Evolutionary conservation across 1,140 invertebrate species (phyloP).

Genomic region (Anadara kagoshimensis): DNA sequence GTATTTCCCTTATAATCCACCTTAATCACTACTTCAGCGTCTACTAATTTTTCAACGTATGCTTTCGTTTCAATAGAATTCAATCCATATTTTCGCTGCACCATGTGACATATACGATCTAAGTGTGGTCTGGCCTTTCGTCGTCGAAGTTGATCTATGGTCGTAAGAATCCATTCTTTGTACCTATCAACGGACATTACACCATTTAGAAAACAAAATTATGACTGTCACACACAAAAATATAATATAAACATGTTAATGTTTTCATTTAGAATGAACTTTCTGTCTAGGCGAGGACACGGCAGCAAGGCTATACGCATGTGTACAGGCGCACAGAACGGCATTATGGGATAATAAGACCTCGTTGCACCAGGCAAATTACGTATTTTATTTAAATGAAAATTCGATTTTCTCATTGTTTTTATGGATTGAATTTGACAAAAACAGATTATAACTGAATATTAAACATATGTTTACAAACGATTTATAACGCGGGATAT

Average conservation of each 20-base stretch:
- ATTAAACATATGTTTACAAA: too few relatives aligned
- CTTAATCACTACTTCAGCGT: constrained; percentile 85
- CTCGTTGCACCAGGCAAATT: constrained; percentile 20
- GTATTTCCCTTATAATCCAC: constrained; percentile 91
- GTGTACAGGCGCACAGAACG: constrained; percentile 42
- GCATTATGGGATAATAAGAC: constrained; percentile 48
- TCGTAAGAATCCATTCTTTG: constrained; percentile 85
- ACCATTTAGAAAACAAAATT: neutral
- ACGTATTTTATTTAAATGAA: too few relatives aligned
- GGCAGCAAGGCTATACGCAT: constrained; percentile 41
- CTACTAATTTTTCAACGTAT: constrained; percentile 84
- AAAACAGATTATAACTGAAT: too few relatives aligned
- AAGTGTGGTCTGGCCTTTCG: constrained; percentile 89
- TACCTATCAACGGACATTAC: constrained; percentile 61
- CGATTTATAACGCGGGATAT: too few relatives aligned
- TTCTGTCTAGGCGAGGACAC: constrained; percentile 30
- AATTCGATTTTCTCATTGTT: too few relatives aligned
- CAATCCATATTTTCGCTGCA: constrained; percentile 84
- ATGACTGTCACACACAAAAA: neutral
- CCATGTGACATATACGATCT: constrained; percentile 87
- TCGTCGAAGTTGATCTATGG: constrained; percentile 87
- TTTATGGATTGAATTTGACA: too few relatives aligned
- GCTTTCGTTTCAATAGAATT: constrained; percentile 82
- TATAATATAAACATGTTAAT: neutral
- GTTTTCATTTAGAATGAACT: neutral